Evolutionary conservation across 2,797 vertebrate genomes (phyloP).

Genomic region (Eulemur albifrons): DNA sequence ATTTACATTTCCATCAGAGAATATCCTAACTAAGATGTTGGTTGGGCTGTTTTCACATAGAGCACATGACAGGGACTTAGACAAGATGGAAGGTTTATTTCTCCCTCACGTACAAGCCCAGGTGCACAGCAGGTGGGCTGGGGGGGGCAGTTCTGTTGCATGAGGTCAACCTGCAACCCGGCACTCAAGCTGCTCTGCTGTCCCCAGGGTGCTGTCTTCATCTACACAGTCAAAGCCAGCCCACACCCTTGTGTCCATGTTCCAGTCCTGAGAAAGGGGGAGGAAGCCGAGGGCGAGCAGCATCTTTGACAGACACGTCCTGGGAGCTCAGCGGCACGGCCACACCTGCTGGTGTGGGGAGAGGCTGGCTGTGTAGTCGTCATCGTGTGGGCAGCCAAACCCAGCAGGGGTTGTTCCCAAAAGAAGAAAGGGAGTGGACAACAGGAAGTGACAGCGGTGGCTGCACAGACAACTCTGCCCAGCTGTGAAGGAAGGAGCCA

Average conservation of each 20-base stretch:
- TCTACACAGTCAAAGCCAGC: not conserved
- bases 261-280: not conserved
- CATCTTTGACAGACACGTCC: not conserved
- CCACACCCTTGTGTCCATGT: fast-evolving
- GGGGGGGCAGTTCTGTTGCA: not conserved
- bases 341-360: not conserved
- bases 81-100: fast-evolving
- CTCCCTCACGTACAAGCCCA: too few relatives aligned
- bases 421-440: not conserved
- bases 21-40: not conserved
- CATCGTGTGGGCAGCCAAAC: not conserved
- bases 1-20: not conserved
- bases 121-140: fast-evolving
- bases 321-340: fast-evolving
- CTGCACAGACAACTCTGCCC: too few relatives aligned
- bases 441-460: not conserved
- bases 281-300: not conserved
- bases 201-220: fast-evolving
- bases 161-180: not conserved
- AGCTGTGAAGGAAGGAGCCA: not conserved
- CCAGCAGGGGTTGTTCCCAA: not conserved
- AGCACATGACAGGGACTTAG: not conserved
- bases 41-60: not conserved
- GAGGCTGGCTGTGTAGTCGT: not conserved
- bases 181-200: not conserved